Evolutionary conservation across 1,140 invertebrate genomes (phyloP), one percentile per base, ranked within the genome.

Genomic region (Latrodectus geometricus): DNA sequence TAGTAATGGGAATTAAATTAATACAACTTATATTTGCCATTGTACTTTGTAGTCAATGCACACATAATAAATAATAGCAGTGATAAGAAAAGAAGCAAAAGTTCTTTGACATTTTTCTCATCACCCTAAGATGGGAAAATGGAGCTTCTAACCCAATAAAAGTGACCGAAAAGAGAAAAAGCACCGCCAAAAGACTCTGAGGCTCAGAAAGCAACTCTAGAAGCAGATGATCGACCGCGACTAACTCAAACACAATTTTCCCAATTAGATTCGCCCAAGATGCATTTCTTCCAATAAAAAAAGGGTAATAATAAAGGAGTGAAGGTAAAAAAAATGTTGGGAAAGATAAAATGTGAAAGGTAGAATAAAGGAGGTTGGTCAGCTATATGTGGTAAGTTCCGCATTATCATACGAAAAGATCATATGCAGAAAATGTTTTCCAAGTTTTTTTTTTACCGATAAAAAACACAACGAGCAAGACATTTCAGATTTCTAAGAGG

Each of bases 211-310:
- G 54, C 17, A 61, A 17, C 8, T 61, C 11, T 14, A 61, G 17
- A 17, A 61, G 20, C 68, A 69, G 14, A 69, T 23, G 68, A 69
- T 23, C 17, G n/a, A 69, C 17, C 20, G 21, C 12, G 20, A 23
- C 54, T 69, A 69, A 0, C n/a, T 23, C 9, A 21, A 69, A 69
- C 68, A 23, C 68, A 69, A 69, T 69, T 69, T 69, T n/a, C 20
- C 68, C 68, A 69, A 69, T 69, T 69, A 69, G 68, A 69, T 69
- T 69, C 68, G 4, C 68, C 7, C 11, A 21, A 61, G 20, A 69
- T 14, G 68, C 68, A 69, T 69, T n/a, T 23, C 11, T 21, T 69
- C 9, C 14, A 0, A 69, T 61, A 61, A 61, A 61, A 61, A 17
- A 61, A 61, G 17, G 54, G 11, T 1, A 17, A 61, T 14, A 61